phyloP scores from a whole-genome alignment of 2,797 vertebrate species.

The Cossypha heuglini region DNA sequence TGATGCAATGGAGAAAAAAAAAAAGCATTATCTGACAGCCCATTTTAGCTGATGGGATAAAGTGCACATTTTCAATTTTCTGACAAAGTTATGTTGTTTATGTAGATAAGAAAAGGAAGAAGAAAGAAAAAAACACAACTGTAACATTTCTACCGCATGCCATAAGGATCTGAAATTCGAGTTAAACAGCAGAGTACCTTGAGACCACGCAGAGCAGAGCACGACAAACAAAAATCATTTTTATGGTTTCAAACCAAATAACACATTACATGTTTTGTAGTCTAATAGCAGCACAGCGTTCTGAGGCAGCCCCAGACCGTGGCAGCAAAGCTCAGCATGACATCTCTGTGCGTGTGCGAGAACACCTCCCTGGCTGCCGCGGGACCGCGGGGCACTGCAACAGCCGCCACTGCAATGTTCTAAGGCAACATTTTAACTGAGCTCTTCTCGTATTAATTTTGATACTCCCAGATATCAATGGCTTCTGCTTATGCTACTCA shows the following conservation, averaged over 20 bases:
- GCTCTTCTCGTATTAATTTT: background rate
- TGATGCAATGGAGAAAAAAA: constrained; percentile 52
- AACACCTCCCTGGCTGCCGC: background rate
- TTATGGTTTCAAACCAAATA: constrained; percentile 69
- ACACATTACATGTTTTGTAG: background rate
- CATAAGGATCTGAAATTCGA: constrained; percentile 35
- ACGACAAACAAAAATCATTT: constrained; percentile 65
- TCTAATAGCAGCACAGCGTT: background rate
- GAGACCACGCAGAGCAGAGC: constrained; percentile 24
- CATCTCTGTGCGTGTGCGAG: background rate
- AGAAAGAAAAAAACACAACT: background rate
- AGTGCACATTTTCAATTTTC: constrained; percentile 76
- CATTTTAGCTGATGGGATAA: constrained; percentile 76
- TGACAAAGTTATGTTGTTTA: constrained; percentile 78
- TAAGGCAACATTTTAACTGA: background rate
- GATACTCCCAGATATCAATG: background rate
- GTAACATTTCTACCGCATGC: constrained; percentile 53
- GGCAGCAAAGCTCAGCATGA: background rate
- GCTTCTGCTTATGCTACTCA: background rate
- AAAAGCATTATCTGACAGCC: constrained; percentile 73
- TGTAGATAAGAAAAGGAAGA: constrained; percentile 66
- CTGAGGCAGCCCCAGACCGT: constrained; percentile 6
- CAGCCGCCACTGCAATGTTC: background rate
- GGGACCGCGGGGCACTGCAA: background rate
- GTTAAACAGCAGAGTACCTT: constrained; percentile 37